Evolutionary conservation across 2,888 invertebrate species (phyloP).

Genomic region (Drosophila differens): DNA sequence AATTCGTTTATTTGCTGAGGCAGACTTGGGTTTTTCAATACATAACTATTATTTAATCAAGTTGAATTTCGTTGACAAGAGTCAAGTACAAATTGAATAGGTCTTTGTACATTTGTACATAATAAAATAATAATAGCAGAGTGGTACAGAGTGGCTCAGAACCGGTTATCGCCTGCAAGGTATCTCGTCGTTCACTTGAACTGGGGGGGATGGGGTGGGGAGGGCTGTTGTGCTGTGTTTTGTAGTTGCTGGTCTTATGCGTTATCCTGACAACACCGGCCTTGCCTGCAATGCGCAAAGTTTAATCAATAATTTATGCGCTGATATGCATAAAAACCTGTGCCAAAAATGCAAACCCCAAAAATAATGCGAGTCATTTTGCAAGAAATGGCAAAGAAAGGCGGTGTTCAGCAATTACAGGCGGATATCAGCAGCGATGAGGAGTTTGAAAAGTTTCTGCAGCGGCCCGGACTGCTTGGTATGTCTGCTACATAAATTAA

Average conservation of each 20-base stretch:
- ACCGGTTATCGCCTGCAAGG: conserved; percentile 1
- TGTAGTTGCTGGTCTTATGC: conserved; percentile 3
- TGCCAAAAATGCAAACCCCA: conserved; percentile 27
- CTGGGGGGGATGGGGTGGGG: neutral
- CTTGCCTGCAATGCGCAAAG: conserved; percentile 21
- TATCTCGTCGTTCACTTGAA: neutral
- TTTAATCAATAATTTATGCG: conserved; percentile 55
- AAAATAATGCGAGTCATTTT: conserved; percentile 51
- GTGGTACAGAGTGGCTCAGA: conserved; percentile 2
- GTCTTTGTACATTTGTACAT: neutral
- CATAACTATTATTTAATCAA: neutral
- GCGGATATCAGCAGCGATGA: conserved; percentile 93
- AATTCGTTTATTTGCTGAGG: neutral
- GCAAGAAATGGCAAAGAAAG: conserved; percentile 90
- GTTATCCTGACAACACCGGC: conserved; percentile 39
- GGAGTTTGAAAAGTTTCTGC: conserved; percentile 93
- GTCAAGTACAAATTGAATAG: neutral
- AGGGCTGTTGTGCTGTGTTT: neutral
- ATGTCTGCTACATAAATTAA: conserved; percentile 32
- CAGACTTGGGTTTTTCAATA: neutral
- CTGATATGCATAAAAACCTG: conserved; percentile 17
- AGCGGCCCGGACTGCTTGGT: conserved; percentile 92
- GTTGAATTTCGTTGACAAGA: neutral
- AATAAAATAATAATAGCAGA: too few relatives aligned
- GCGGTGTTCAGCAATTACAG: conserved; percentile 91